A percentile compares a stretch with the other conserved stretches of the same genome.
These are phyloP conservation scores for Rhimphoctona megacephalus DNA, from an alignment of 2,888 invertebrate genomes.

Conservation along the genomic window DNA sequence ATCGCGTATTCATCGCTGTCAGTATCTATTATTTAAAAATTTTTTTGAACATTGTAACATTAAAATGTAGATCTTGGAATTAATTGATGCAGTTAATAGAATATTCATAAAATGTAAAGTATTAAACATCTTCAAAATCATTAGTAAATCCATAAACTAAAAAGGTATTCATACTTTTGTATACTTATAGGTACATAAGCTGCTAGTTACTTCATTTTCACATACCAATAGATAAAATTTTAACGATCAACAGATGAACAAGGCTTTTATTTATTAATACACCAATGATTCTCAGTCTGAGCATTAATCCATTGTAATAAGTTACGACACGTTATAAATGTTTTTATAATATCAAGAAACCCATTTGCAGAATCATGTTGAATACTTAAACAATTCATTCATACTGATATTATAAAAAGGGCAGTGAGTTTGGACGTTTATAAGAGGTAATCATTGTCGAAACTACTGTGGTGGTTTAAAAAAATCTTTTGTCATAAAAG, in stretches of 20 bases:
- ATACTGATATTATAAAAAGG: background rate
- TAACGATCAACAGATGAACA: background rate
- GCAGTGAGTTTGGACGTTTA: background rate
- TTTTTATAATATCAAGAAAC: too few species aligned
- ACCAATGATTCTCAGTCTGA: background rate
- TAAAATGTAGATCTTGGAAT: background rate
- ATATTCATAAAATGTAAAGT: background rate
- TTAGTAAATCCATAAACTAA: background rate
- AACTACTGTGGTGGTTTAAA: background rate
- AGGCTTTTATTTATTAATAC: background rate
- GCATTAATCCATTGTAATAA: background rate
- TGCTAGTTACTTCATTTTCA: background rate
- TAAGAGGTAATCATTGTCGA: background rate
- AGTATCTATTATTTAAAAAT: too few species aligned
- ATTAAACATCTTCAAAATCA: background rate
- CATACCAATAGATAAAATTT: background rate
- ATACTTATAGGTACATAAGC: background rate
- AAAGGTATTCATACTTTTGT: background rate
- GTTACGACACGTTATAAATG: background rate
- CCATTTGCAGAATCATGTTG: too few species aligned
- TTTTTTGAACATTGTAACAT: background rate
- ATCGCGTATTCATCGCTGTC: too few species aligned
- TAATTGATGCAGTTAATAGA: background rate
- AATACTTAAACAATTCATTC: too few species aligned
- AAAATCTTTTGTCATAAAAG: background rate